phyloP scores from a whole-genome alignment of 2,888 invertebrate species.

The Perithous albicinctus region DNA sequence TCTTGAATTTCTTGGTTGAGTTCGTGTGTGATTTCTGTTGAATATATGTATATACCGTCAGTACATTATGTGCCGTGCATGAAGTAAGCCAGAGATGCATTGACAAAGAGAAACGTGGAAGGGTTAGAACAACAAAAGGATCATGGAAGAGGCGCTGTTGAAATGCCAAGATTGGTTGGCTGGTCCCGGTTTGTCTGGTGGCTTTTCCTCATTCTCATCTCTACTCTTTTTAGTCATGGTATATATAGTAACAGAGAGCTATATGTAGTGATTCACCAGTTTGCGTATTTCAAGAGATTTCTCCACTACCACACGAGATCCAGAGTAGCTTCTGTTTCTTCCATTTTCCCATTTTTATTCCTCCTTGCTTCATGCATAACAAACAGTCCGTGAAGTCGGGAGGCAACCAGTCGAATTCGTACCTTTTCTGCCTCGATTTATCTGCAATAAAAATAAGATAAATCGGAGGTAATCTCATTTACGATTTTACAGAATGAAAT shows the following conservation, averaged over 20 bases:
- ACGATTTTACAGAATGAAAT: too few relatives aligned
- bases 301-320: background rate
- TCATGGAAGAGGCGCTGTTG: background rate
- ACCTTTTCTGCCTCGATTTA: background rate
- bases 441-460: background rate
- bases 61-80: slow-evolving; percentile 18
- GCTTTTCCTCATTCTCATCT: slow-evolving; percentile 16
- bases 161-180: slow-evolving; percentile 13
- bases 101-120: background rate
- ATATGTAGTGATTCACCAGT: background rate
- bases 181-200: background rate
- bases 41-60: background rate
- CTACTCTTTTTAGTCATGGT: too few relatives aligned
- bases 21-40: slow-evolving; percentile 20
- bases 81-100: slow-evolving; percentile 1
- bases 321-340: background rate
- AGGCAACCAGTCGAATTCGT: background rate
- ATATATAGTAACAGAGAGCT: too few relatives aligned
- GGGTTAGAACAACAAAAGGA: slow-evolving; percentile 12
- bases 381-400: background rate
- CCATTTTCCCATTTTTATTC: background rate
- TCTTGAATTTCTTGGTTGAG: slow-evolving; percentile 75
- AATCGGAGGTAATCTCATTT: background rate
- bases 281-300: background rate
- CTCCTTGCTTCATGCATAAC: background rate